These are phyloP conservation scores for Mythimna impura DNA, from an alignment of 2,888 invertebrate genomes.

Conservation along the genomic window DNA sequence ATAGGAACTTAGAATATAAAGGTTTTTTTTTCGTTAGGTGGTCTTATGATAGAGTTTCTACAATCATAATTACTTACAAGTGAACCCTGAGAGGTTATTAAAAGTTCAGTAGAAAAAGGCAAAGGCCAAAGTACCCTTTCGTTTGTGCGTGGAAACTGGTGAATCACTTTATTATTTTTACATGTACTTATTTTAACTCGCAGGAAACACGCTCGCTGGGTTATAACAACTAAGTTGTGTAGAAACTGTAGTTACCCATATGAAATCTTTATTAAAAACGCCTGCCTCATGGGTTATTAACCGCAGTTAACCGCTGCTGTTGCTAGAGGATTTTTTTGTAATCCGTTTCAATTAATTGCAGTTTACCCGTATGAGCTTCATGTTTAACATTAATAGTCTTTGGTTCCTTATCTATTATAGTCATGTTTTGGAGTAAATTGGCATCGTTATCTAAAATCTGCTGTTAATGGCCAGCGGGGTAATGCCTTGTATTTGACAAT, in stretches of 20 bases:
- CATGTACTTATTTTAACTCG: constrained; percentile 54
- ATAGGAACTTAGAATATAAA: constrained; percentile 30
- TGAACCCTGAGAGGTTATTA: constrained; percentile 26
- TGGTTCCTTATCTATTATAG: background rate
- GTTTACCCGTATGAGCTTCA: background rate
- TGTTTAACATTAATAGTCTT: background rate
- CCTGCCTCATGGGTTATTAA: constrained; percentile 38
- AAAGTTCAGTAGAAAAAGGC: constrained; percentile 33
- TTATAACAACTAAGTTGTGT: constrained; percentile 49
- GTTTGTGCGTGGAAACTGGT: constrained; percentile 54
- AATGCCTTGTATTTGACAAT: background rate
- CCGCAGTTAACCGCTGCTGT: constrained; percentile 22
- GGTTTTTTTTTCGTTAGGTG: background rate
- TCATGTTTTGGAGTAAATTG: background rate
- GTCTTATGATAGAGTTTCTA: constrained; percentile 4
- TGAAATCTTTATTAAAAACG: constrained; percentile 45
- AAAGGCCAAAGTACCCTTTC: constrained; percentile 53
- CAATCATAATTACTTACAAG: constrained; percentile 9
- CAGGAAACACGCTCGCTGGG: constrained; percentile 62
- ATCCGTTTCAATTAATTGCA: constrained; percentile 17
- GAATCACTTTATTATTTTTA: constrained; percentile 62
- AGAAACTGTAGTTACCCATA: constrained; percentile 24
- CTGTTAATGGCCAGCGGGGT: background rate
- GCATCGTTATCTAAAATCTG: too few species aligned
- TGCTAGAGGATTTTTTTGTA: constrained; percentile 17